Base-by-base conservation (phyloP, 2,797 vertebrate species). In the Menidia menidia region DNA sequence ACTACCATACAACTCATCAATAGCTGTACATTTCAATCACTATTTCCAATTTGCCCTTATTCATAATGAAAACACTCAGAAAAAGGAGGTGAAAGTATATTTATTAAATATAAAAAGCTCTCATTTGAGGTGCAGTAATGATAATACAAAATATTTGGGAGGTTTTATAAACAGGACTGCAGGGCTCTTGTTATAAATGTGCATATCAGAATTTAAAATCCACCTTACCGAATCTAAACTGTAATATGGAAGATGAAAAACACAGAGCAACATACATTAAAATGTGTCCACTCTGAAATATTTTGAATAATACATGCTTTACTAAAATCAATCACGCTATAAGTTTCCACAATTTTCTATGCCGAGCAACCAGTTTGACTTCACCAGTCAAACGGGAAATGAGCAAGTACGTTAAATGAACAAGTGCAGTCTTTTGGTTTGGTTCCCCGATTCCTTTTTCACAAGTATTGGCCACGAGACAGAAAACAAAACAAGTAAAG, bases 21-120 rank as follows among this genome's bases (percentile, higher is more conserved):
- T 25, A 25, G 25, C 25, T 25, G 25, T 25, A 2, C 25, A 25
- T 25, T 25, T 25, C 25, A 25, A 25, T 25, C 25, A 1, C 25
- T 25, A 25, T 25, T 25, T 25, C 25, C 25, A 10, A 16, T 35
- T 53, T 54, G 6, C 50, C 6, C 5, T 39, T 35, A 59, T 4
- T 33, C 9, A 59, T 32, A 41, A 25, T 25, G 25, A 6, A 64
- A 12, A 57, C 4, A 75, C 52, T 64, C 54, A 78, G 2, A 74
- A 9, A 47, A 3, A 64, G 14, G 56, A 83, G 76, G 52, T 89
- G 80, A 66, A 88, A 78, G 89, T 78, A 84, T 41, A 60, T 92
- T 92, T 92, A 92, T 94, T 93, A 91, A 93, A 91, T 91, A 88
- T 66, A 91, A 85, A 88, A 75, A 41, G 67, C 30, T 84, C 77